These are phyloP conservation scores for Clarias batrachus DNA, from an alignment of 2,113 vertebrate genomes.

Conservation along the genomic window DNA sequence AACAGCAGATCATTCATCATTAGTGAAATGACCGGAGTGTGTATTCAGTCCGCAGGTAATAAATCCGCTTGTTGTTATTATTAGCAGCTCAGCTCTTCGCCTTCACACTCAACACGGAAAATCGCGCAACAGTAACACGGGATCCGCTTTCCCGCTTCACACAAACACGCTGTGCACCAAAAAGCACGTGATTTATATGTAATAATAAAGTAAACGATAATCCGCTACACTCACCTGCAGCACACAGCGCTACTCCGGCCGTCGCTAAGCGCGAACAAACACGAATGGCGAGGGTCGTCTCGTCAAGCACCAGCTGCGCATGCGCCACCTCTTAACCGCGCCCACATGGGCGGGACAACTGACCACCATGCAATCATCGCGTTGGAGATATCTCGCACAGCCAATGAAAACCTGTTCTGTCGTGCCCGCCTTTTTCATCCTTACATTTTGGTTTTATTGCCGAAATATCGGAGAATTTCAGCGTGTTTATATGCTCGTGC, in stretches of 20 bases:
- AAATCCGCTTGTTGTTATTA: background rate
- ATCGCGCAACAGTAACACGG: too few relatives aligned
- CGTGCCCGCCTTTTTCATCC: too few relatives aligned
- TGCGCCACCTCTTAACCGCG: background rate
- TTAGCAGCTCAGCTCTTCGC: background rate
- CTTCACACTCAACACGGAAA: background rate
- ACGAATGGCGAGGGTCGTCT: background rate
- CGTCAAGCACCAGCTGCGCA: background rate
- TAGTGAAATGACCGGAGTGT: background rate
- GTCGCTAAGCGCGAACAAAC: background rate
- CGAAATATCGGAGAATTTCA: background rate
- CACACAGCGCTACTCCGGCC: accelerated
- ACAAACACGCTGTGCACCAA: background rate
- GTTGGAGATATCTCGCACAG: background rate
- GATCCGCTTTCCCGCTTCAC: background rate
- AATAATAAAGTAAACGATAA: background rate
- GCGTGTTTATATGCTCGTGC: background rate
- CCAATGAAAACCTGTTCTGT: background rate
- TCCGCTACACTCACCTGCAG: background rate
- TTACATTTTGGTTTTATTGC: too few relatives aligned
- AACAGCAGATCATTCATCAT: background rate
- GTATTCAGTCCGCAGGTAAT: background rate
- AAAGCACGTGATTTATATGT: too few relatives aligned
- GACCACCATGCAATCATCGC: background rate
- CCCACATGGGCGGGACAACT: background rate